A percentile compares a stretch with the other conserved stretches of the same genome.
Evolutionary conservation across 2,797 vertebrate genomes (phyloP).

Genomic region (Peromyscus aztecus): DNA sequence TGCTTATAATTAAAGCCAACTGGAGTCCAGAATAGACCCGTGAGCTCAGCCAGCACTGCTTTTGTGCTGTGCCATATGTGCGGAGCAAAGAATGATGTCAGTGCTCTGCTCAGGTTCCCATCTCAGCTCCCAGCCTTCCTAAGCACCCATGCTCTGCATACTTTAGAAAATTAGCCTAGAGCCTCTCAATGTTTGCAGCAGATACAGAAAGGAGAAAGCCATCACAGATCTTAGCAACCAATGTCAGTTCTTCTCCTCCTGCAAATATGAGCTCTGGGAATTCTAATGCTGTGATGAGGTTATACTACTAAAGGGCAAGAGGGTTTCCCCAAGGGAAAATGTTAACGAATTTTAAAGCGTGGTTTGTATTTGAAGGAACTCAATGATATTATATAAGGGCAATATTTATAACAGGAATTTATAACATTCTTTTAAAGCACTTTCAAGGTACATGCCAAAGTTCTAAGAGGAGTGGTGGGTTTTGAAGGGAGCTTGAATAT

Average conservation of each 20-base stretch:
- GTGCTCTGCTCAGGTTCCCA: constrained; percentile 49
- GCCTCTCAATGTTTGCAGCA: constrained; percentile 57
- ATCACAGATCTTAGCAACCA: constrained; percentile 31
- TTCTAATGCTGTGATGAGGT: constrained; percentile 70
- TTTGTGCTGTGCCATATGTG: constrained; percentile 52
- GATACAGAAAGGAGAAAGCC: constrained; percentile 64
- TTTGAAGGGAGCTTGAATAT: neutral
- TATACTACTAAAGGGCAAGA: constrained; percentile 68
- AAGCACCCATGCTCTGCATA: constrained; percentile 66
- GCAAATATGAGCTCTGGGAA: constrained; percentile 69
- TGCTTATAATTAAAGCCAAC: constrained; percentile 70
- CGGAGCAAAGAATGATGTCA: constrained; percentile 73
- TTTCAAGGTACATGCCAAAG: neutral
- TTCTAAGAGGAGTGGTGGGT: constrained; percentile 35
- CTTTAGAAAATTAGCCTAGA: constrained; percentile 74
- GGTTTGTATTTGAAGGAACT: constrained; percentile 69
- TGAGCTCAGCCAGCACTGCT: constrained; percentile 60
- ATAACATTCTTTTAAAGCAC: constrained; percentile 5
- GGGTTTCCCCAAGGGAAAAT: constrained; percentile 68
- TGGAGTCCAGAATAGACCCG: constrained; percentile 64
- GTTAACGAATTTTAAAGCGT: constrained; percentile 72
- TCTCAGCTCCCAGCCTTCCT: constrained; percentile 49
- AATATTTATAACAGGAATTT: constrained; percentile 61
- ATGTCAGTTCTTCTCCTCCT: constrained; percentile 14
- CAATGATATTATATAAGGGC: constrained; percentile 48